A percentile compares a stretch with the other conserved stretches of the same genome.
These are phyloP conservation scores for Lanius collurio DNA, from an alignment of 2,113 vertebrate species.

Conservation along the genomic window DNA sequence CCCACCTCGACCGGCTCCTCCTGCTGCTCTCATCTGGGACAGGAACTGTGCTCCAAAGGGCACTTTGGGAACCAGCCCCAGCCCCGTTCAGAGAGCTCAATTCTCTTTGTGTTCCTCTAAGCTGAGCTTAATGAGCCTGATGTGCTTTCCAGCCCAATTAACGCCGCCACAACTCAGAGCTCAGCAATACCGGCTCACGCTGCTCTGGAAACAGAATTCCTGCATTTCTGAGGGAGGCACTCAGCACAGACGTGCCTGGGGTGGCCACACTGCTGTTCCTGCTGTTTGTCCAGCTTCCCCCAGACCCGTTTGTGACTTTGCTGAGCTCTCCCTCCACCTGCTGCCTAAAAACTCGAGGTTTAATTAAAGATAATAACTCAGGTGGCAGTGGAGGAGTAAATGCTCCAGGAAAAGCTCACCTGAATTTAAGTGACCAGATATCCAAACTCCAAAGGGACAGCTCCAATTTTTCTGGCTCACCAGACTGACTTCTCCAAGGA, in stretches of 20 bases:
- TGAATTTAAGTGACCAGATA: neutral
- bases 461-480: neutral
- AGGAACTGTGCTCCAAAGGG: neutral
- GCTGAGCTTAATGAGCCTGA: constrained; percentile 16
- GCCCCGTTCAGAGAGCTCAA: neutral
- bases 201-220: neutral
- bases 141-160: neutral
- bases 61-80: neutral
- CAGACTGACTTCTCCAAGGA: neutral
- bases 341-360: neutral
- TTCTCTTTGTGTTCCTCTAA: neutral
- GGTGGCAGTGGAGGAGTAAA: too few species aligned
- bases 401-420: neutral
- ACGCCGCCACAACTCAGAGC: neutral
- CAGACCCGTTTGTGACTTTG: neutral
- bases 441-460: neutral
- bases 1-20: neutral
- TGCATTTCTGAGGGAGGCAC: neutral
- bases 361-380: neutral
- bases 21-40: neutral
- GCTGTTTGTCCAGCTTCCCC: neutral
- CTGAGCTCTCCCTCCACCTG: neutral
- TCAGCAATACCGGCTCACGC: fast-evolving
- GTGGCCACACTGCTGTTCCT: neutral
- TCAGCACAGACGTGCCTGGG: neutral